A percentile compares a stretch with the other conserved stretches of the same genome.
These are phyloP conservation scores for Lamellibrachia satsuma DNA, from an alignment of 2,888 invertebrate species.

Conservation along the genomic window DNA sequence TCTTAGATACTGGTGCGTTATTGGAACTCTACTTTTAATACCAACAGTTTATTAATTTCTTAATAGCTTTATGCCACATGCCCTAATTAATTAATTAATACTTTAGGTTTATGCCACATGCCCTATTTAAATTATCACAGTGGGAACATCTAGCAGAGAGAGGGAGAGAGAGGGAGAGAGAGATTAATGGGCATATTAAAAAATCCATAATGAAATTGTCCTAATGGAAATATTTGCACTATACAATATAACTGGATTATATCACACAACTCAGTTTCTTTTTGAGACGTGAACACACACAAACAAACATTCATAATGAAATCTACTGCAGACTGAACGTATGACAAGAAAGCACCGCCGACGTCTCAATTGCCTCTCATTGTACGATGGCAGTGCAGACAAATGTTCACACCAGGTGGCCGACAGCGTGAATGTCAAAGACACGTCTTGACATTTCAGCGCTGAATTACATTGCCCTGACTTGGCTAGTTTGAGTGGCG, in stretches of 20 bases:
- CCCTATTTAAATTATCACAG: too few species aligned
- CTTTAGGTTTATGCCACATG: too few species aligned
- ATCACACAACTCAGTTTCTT: neutral
- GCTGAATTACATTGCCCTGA: neutral
- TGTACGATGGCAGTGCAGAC: neutral
- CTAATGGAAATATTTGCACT: neutral
- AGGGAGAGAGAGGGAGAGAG: too few species aligned
- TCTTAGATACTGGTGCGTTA: neutral
- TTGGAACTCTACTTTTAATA: neutral
- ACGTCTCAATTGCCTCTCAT: neutral
- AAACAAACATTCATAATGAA: neutral
- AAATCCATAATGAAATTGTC: neutral
- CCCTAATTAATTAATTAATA: too few species aligned
- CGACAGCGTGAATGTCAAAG: neutral
- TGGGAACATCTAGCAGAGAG: too few species aligned
- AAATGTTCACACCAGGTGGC: slow-evolving; percentile 4
- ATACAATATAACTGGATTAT: neutral
- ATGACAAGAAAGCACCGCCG: neutral
- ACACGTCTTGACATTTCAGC: neutral
- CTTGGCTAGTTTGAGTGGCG: neutral
- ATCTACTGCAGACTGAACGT: neutral
- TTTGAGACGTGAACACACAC: neutral
- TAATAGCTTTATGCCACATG: too few species aligned
- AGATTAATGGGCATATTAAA: neutral
- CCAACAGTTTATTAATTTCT: neutral